Percentiles rank a stretch among this genome's conserved stretches.
These are phyloP conservation scores for Melitaea cinxia DNA, from an alignment of 1,140 invertebrate genomes.

Conservation along the genomic window DNA sequence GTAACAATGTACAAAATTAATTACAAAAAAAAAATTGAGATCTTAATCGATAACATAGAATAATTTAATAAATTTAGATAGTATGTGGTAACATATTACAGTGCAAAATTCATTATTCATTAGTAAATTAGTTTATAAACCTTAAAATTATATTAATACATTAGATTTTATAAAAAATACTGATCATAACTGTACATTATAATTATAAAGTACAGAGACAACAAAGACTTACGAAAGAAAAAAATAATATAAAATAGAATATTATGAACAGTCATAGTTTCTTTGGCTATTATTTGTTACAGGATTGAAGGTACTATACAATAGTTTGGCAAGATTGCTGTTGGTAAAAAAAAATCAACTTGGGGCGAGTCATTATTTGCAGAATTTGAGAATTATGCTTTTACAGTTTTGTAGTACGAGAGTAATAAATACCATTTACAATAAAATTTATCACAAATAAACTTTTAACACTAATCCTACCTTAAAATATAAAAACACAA, in stretches of 20 bases:
- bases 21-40: constrained; percentile 5
- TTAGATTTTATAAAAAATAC: constrained; percentile 8
- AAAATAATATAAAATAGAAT: constrained; percentile 2
- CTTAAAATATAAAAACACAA: no score
- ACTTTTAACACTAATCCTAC: no score
- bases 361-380: not conserved
- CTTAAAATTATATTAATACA: not conserved
- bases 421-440: no score
- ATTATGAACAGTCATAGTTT: constrained; percentile 4
- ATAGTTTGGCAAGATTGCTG: constrained; percentile 6
- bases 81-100: constrained; percentile 7
- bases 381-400: no score
- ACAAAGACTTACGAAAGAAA: not conserved
- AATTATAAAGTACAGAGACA: not conserved
- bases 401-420: no score
- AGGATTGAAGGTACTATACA: not conserved
- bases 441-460: no score
- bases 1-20: not conserved
- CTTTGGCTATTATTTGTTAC: constrained; percentile 6
- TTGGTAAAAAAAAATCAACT: not conserved
- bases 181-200: not conserved
- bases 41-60: constrained; percentile 11
- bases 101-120: not conserved
- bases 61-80: constrained; percentile 7
- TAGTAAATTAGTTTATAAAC: not conserved